Evolutionary conservation across 2,797 vertebrate genomes (phyloP), one percentile per base, ranked within the genome.

Genomic region (Neoniphon sammara): DNA sequence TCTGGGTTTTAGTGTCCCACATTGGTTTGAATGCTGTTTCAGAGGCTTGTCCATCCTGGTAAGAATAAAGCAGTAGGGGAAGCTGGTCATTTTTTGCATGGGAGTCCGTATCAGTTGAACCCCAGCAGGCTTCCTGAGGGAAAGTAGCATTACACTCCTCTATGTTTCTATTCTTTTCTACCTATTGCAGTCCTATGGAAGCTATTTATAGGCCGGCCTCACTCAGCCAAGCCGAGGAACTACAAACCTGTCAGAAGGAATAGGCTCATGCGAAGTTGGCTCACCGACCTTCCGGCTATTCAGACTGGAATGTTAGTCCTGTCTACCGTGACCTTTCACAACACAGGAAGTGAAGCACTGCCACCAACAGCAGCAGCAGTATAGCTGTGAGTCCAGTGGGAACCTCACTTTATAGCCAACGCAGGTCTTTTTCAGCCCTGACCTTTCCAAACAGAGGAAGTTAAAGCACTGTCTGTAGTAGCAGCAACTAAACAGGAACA

Each of bases 201-300:
- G 18, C 54, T 86, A 77, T 89, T 81, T 70, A 73, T 87, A 82
- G 27, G 0, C 5, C 23, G 58, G 9, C 30, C 10, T 11, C 0
- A 7, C 55, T 82, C 75, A 71, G 71, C 75, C 56, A 70, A 64
- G 81, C 47, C 58, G 64, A 66, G 66, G 68, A 79, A 77, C 85
- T 84, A 76, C 78, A 78, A 82, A 83, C 74, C 83, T 78, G 88
- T 87, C 88, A 78, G 61, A 65, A 53, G 87, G 78, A 82, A 81
- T 85, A 54, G 72, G 67, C 66, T 87, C 87, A 77, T 47, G 78
- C 70, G 57, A 86, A 76, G 75, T 82, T 68, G 73, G 62, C 81
- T 88, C 81, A 72, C 75, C 50, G 62, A 69, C 76, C 86, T 90
- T 91, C 91, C 89, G 87, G 87, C 87, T 79, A 92, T 91, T 91